Evolutionary conservation across 2,113 vertebrate species (phyloP).

Genomic region (Leucoraja erinaceus): DNA sequence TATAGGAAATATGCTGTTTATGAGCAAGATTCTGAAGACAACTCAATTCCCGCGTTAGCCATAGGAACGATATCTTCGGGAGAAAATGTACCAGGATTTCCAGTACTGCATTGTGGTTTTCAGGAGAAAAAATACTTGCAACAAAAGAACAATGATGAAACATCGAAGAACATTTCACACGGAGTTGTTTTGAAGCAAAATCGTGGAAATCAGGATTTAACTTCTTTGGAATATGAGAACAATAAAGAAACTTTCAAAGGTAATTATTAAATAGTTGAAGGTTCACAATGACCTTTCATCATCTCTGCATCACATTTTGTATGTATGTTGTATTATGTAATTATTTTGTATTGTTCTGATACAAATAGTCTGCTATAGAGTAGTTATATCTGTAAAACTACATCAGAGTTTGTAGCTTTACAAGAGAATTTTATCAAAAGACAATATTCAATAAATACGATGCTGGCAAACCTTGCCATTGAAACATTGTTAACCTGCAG

Average conservation of each 20-base stretch:
- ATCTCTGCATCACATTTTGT: not conserved
- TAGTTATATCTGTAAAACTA: not conserved
- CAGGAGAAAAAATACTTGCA: not conserved
- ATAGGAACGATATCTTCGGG: not conserved
- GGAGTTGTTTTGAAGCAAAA: not conserved
- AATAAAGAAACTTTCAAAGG: slow-evolving; percentile 9
- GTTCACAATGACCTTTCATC: not conserved
- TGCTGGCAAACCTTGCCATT: too few relatives aligned
- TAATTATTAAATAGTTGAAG: slow-evolving; percentile 23
- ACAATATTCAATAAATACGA: not conserved
- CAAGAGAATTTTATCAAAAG: not conserved
- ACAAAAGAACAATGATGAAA: not conserved
- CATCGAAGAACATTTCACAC: not conserved
- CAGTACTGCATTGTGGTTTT: not conserved
- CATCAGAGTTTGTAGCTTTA: not conserved
- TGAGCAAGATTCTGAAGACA: not conserved
- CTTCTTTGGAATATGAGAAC: not conserved
- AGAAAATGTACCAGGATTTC: not conserved
- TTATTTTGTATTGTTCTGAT: not conserved
- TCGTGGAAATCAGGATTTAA: not conserved
- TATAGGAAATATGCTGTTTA: not conserved
- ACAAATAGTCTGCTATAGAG: not conserved
- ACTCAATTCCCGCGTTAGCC: not conserved
- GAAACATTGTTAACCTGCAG: not conserved
- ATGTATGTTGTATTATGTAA: not conserved